Evolutionary conservation across 2,888 invertebrate species (phyloP).

Genomic region (Mesoligia furuncula): DNA sequence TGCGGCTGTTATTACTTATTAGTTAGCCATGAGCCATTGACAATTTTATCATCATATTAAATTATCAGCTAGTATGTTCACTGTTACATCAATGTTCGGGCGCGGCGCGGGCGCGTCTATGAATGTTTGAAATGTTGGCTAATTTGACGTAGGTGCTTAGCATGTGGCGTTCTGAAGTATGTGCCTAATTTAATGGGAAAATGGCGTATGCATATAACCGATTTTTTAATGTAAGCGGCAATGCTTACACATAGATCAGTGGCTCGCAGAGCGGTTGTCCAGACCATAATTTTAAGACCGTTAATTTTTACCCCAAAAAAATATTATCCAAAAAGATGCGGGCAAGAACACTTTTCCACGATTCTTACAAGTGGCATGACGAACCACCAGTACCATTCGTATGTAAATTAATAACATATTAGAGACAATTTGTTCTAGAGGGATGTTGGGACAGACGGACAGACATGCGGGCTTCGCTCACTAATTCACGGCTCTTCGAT

Average conservation of each 20-base stretch:
- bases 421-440: slow-evolving; percentile 80
- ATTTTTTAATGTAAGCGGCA: not conserved
- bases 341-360: slow-evolving; percentile 55
- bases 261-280: not conserved
- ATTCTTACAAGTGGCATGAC: slow-evolving; percentile 48
- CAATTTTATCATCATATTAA: not conserved
- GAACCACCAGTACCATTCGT: slow-evolving; percentile 58
- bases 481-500: slow-evolving; percentile 80
- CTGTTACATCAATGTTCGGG: not conserved
- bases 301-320: slow-evolving; percentile 26
- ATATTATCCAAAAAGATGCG: slow-evolving; percentile 49
- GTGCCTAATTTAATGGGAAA: not conserved
- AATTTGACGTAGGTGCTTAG: not conserved
- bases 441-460: slow-evolving; percentile 77
- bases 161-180: not conserved
- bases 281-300: slow-evolving; percentile 8
- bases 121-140: not conserved
- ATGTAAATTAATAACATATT: slow-evolving; percentile 81
- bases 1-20: no score
- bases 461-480: slow-evolving; percentile 82
- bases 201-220: not conserved
- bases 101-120: not conserved
- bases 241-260: not conserved
- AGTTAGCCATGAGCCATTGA: no score
- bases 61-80: not conserved